Base-by-base conservation (phyloP, 2,797 vertebrate genomes). In the Vireo griseus region DNA sequence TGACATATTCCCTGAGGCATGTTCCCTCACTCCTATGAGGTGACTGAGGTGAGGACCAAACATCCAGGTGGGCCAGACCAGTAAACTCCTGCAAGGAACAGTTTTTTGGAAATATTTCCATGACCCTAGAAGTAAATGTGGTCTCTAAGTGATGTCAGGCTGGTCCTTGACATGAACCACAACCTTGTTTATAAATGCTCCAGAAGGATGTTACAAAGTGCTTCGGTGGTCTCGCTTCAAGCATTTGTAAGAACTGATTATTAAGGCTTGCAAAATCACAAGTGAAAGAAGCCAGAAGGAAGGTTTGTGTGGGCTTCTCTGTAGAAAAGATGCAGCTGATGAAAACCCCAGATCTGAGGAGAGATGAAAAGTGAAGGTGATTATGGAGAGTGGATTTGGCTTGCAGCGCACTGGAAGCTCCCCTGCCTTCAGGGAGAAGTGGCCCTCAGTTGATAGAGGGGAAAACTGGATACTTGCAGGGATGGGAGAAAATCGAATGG, bases 381-480 rank as follows among this genome's bases (percentile, higher is more conserved):
- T 37, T 1, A 0, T 1, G 13, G 9, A 42, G 58, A 57, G 15
- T 50, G 16, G n/a, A 24, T 55, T 51, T 48, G 48, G 16, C 45
- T 62, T 47, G 37, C 29, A 61, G 45, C 48, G 72, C 19, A 2
- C 47, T 58, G 45, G 11, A 17, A 45, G 16, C 33, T 68, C n/a
- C 48, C n/a, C 26, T 57, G 28, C 63, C n/a, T 62, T 62, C 10
- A 8, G 33, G 51, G 29, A 42, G 24, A 25, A 20, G 19, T 12
- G 6, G 6, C 2, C 21, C 16, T 24, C 7, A 2, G 14, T 0
- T 54, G 29, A 13, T 1, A 29, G 39, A 50, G n/a, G 21, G 9
- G 33, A 26, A 84, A n/a, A 6, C n/a, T 19, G n/a, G 42, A n/a
- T 17, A 10, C 20, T 74, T 48, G 4, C 18, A 78, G 35, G 39